phyloP scores from a whole-genome alignment of 2,113 vertebrate genomes.

The Ancistrus triradiatus region DNA sequence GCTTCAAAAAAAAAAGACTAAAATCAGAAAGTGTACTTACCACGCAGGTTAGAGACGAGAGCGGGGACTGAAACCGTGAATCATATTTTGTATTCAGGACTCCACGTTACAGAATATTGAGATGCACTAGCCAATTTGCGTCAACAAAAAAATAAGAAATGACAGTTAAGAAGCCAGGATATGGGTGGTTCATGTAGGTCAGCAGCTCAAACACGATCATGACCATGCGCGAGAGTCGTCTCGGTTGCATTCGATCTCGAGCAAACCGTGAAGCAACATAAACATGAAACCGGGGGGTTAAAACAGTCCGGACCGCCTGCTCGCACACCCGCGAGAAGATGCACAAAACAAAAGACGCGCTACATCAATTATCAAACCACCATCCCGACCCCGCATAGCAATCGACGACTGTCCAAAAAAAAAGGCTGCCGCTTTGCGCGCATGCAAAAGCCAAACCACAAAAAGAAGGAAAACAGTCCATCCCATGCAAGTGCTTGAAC shows the following conservation, averaged over 20 bases:
- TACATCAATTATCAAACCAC: not conserved
- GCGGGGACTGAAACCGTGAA: conserved; percentile 47
- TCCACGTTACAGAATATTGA: conserved; percentile 48
- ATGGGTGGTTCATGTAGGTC: conserved; percentile 35
- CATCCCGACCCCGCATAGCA: not conserved
- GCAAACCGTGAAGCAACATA: conserved; percentile 39
- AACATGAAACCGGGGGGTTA: conserved; percentile 29
- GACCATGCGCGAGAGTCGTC: conserved; percentile 42
- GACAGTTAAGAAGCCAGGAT: conserved; percentile 44
- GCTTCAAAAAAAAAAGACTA: conserved; percentile 46
- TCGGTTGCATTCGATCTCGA: not conserved
- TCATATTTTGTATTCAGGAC: conserved; percentile 49
- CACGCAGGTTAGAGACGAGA: conserved; percentile 43
- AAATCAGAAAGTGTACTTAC: conserved; percentile 50
- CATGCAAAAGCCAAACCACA: conserved; percentile 21
- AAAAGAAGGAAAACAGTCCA: conserved; percentile 29
- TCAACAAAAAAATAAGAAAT: conserved; percentile 45
- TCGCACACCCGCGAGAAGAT: conserved; percentile 25
- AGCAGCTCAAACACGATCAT: conserved; percentile 30
- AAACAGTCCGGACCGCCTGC: conserved; percentile 21
- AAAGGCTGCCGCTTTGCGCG: conserved; percentile 6
- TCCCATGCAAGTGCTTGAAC: conserved; percentile 42
- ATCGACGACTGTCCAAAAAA: not conserved
- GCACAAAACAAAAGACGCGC: conserved; percentile 19
- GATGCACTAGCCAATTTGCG: conserved; percentile 45